Conservation (phyloP, 2,888 invertebrate species). For the Synergus japonicus region DNA sequence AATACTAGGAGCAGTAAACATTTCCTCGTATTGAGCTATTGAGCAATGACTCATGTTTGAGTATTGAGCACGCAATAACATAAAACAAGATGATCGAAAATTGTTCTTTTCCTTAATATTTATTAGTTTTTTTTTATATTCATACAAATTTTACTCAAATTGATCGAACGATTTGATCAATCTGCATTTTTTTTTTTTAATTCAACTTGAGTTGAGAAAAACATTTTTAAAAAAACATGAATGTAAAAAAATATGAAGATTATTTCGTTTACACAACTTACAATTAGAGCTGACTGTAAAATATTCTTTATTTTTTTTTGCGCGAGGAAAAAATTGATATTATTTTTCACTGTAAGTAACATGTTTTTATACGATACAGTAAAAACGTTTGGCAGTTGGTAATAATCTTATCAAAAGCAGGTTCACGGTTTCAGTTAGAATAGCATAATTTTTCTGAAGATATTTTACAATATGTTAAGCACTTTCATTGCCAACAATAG, state of each 20-base stretch:
- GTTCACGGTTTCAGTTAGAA: not conserved
- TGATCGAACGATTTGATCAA: too few relatives aligned
- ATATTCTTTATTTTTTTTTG: not conserved
- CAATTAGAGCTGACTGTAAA: not conserved
- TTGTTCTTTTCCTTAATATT: not conserved
- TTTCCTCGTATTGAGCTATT: not conserved
- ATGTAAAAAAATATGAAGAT: not conserved
- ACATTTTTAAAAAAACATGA: not conserved
- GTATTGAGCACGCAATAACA: not conserved
- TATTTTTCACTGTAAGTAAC: not conserved
- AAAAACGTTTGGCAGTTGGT: conserved; percentile 4
- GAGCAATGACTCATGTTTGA: not conserved
- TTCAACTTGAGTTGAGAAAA: not conserved
- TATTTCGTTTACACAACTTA: not conserved
- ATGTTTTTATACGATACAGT: not conserved
- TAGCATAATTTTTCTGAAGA: not conserved
- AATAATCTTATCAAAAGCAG: conserved; percentile 28
- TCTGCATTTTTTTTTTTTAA: not conserved
- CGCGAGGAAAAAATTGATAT: not conserved
- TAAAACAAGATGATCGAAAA: not conserved
- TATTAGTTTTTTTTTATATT: not conserved
- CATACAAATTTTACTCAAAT: not conserved
- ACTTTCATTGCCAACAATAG: not conserved
- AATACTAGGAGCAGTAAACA: not conserved
- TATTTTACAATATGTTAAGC: conserved; percentile 10